Base-by-base conservation (phyloP, 2,888 invertebrate species). In the Dione vanillae region DNA sequence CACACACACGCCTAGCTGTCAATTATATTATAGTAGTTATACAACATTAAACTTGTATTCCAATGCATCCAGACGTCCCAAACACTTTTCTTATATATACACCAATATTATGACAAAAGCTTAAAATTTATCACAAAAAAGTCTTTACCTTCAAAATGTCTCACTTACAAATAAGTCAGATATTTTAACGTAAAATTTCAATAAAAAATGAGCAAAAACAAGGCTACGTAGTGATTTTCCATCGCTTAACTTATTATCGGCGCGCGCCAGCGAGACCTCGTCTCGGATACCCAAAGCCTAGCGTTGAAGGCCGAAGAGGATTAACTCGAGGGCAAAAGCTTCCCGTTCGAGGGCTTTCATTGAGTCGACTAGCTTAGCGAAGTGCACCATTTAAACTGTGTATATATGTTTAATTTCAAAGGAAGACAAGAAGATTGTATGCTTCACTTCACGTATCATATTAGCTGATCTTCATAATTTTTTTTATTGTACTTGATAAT, bases 221-320 rank as follows among this genome's bases (percentile, higher is more conserved):
- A 56, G 16, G 14, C 37, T 11, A 11, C 2, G n/a, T 27, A 20
- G 16, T 35, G 45, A n/a, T 45, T 45, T 61, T 61, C 61, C 61
- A 10, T 10, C 45, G 61, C 45, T 45, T 45, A 61, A 45, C 35
- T 45, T 35, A 45, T 61, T 61, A 61, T 27, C 20, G 16, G n/a
- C 49, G 19, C 11, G 19, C 8, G 45, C n/a, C 61, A 2, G n/a
- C 2, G 27, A 43, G 61, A 20, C 61, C 61, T 61, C 45, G 61
- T n/a, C 27, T 27, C 10, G 35, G 61, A 27, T 61, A 11, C 45
- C 61, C 45, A 6, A 27, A 61, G 61, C 61, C n/a, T 8, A 9
- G 27, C 3, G 10, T 1, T n/a, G n/a, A 27, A 61, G 61, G 45
- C 2, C 61, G 19, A n/a, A 27, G 6, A 61, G n/a, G 45, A 61